Base-by-base conservation (phyloP, 2,888 invertebrate genomes). In the Tinea trinotella region DNA sequence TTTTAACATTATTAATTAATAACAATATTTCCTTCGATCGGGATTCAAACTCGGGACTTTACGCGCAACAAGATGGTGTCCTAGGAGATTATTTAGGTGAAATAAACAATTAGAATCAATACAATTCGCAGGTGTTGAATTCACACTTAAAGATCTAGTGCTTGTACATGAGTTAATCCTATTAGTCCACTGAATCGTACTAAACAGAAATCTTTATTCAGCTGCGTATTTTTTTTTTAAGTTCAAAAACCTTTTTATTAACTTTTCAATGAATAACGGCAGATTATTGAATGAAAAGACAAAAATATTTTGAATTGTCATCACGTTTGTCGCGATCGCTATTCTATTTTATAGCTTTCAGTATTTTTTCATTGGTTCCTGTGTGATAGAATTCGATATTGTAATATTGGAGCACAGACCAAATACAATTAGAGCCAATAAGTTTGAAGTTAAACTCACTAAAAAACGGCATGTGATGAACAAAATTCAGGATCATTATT, bases 381-480 rank as follows among this genome's bases (percentile, higher is more conserved):
- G 19, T 19, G 19, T 48, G 48, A 48, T 48, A 48, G 48, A 48
- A 48, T 48, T 48, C 19, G 48, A 48, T 48, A 48, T 48, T 48
- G 48, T 48, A 48, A 48, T 48, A 18, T 24, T 9, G n/a, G n/a
- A n/a, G n/a, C n/a, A n/a, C n/a, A n/a, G n/a, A n/a, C n/a, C n/a
- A n/a, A n/a, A n/a, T n/a, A n/a, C n/a, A n/a, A n/a, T n/a, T n/a
- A n/a, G n/a, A n/a, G n/a, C n/a, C n/a, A n/a, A n/a, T n/a, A n/a
- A n/a, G n/a, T n/a, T n/a, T n/a, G n/a, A n/a, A n/a, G n/a, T n/a
- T n/a, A n/a, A n/a, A n/a, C n/a, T n/a, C n/a, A n/a, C n/a, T n/a
- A n/a, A n/a, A n/a, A n/a, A n/a, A n/a, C n/a, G n/a, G n/a, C n/a
- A n/a, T n/a, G n/a, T n/a, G n/a, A n/a, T n/a, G n/a, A n/a, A n/a